Percentiles rank a stretch among this genome's conserved stretches.
These are phyloP conservation scores for Ormyrus nitidulus DNA, from an alignment of 2,888 invertebrate species.

Conservation along the genomic window DNA sequence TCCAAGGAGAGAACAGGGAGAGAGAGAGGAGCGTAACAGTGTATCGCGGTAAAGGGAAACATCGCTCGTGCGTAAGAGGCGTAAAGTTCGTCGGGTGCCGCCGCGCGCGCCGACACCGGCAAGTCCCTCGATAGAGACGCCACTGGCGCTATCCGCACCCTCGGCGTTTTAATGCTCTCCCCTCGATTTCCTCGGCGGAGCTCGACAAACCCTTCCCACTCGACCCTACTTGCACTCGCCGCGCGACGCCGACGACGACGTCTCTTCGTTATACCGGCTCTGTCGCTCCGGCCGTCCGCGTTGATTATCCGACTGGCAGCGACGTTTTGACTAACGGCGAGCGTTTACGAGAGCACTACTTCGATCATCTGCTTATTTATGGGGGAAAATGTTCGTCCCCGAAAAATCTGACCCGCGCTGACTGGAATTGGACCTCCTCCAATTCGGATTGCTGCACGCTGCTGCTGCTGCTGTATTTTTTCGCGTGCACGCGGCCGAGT, in stretches of 20 bases:
- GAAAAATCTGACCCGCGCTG: no score
- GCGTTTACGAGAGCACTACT: constrained; percentile 37
- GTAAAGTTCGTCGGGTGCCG: constrained; percentile 30
- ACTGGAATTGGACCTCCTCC: no score
- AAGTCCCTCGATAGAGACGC: constrained; percentile 60
- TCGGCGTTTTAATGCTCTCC: constrained; percentile 68
- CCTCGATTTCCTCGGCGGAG: constrained; percentile 65
- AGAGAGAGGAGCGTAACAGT: not conserved
- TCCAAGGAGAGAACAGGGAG: no score
- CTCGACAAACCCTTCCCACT: constrained; percentile 60
- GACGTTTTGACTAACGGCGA: constrained; percentile 51
- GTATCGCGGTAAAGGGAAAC: constrained; percentile 29
- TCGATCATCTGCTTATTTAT: no score
- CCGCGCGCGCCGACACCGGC: not conserved
- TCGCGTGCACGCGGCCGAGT: no score
- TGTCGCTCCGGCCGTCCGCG: constrained; percentile 30
- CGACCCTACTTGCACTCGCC: not conserved
- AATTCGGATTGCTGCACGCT: no score
- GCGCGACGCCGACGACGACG: constrained; percentile 1
- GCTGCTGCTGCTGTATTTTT: no score
- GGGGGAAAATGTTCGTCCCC: no score
- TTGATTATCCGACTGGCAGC: constrained; percentile 49
- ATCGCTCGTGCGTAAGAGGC: constrained; percentile 32
- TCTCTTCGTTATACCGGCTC: constrained; percentile 37
- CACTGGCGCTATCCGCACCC: constrained; percentile 67